phyloP scores from a whole-genome alignment of 2,888 invertebrate species.

The Galerucella calmariensis region DNA sequence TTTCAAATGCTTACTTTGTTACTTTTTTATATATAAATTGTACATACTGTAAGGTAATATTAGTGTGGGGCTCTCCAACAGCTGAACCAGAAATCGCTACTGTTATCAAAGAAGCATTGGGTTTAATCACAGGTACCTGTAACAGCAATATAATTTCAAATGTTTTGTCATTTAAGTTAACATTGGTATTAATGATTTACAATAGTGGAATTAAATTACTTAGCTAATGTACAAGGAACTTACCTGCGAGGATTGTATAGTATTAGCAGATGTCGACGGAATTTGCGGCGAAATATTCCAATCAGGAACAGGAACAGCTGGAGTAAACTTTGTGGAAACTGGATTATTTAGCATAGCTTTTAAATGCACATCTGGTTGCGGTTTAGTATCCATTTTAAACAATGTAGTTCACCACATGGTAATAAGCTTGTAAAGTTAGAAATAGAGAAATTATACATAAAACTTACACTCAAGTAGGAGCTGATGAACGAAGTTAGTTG shows the following conservation, averaged over 20 bases:
- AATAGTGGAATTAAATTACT: not conserved
- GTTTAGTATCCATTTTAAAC: slow-evolving; percentile 38
- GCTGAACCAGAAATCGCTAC: slow-evolving; percentile 59
- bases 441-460: no score
- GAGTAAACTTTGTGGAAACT: slow-evolving; percentile 60
- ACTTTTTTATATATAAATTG: not conserved
- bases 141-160: not conserved
- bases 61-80: slow-evolving; percentile 68
- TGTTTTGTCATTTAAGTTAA: no score
- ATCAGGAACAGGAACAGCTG: slow-evolving; percentile 63
- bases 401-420: no score
- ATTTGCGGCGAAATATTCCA: slow-evolving; percentile 52
- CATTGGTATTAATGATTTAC: not conserved
- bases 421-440: no score
- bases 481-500: no score
- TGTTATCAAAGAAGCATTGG: slow-evolving; percentile 52
- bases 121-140: slow-evolving; percentile 35
- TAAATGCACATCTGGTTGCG: slow-evolving; percentile 58
- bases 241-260: slow-evolving; percentile 10
- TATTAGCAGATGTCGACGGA: slow-evolving; percentile 33
- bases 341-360: slow-evolving; percentile 63
- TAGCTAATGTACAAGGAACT: not conserved
- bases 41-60: slow-evolving; percentile 64
- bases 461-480: no score
- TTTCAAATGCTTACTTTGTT: not conserved